Evolutionary conservation across 2,888 invertebrate genomes (phyloP), one percentile per base, ranked within the genome.

Genomic region (Calameuta filiformis): DNA sequence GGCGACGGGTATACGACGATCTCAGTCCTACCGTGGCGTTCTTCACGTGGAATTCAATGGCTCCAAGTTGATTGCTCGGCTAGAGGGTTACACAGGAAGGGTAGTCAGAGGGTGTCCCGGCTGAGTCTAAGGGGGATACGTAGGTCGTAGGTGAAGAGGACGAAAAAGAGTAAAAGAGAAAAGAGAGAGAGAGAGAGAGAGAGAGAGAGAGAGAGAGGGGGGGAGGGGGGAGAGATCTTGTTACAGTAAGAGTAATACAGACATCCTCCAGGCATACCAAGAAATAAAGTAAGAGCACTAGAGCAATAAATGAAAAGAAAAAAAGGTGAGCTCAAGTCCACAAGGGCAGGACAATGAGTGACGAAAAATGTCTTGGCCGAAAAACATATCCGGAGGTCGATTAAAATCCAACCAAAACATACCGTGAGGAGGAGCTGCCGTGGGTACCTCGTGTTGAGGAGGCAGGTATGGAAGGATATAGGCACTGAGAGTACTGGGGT

Each of bases 331-430:
- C n/a, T n/a, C n/a, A n/a, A n/a, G n/a, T n/a, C n/a, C n/a, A n/a
- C n/a, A n/a, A n/a, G n/a, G n/a, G n/a, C n/a, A n/a, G n/a, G n/a
- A n/a, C n/a, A n/a, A n/a, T n/a, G n/a, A n/a, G 71, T 23, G 56
- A 77, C 75, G 80, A 75, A 83, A 79, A 82, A 83, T 77, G 79
- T 77, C 73, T 23, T 56, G 23, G 56, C 75, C 77, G 76, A 73
- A 75, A 75, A 79, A 76, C 76, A 73, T 77, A 76, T 79, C 80
- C 81, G 69, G 76, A 76, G 83, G 76, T 83, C 85, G 85, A 85
- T 85, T 85, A 83, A 82, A 85, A 85, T 80, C 80, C 82, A 83
- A 84, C 84, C 81, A 83, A 81, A 84, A 82, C 56, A 56, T 77
- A 77, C 34, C 9, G 78, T 23, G 31, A 56, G 68, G 34, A 80